Base-by-base conservation (phyloP, 2,888 invertebrate species). In the Drosophila paranaensis region DNA sequence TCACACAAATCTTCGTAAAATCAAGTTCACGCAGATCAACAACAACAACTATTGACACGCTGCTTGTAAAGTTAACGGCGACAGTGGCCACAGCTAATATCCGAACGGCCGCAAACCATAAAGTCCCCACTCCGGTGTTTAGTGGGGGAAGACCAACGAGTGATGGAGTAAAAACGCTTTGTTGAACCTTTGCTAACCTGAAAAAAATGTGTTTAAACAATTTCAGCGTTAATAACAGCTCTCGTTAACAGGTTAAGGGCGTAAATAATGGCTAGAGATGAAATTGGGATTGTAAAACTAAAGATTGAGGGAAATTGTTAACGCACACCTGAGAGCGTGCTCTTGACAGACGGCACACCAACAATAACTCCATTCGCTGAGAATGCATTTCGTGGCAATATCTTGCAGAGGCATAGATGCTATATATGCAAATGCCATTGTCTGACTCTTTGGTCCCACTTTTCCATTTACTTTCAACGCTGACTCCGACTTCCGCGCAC, bases 401-500 rank as follows among this genome's bases (percentile, higher is more conserved):
- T 13, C n/a, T 35, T 6, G n/a, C n/a, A 53, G 11, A 46, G n/a
- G 33, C n/a, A 67, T 42, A 40, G 8, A n/a, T 13, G 42, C 20
- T 20, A 25, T 45, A 25, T 13, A 45, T 30, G 13, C 10, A 20
- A 3, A 2, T 42, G 20, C 10, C 25, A 54, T 63, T 48, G 14
- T 40, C 30, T 39, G 13, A 43, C 14, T n/a, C 8, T 25, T 55
- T 16, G 10, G 11, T 16, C 25, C 27, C n/a, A n/a, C 16, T 16
- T 56, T 45, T 35, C 42, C 25, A 27, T 56, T 53, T 54, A 54
- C 13, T 51, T 39, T 56, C 45, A 58, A 30, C n/a, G 27, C 39
- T 20, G 42, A 27, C 39, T 14, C 16, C 5, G 37, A 71, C 55
- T 73, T 73, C 73, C 62, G 71, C 16, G 46, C 71, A 71, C 58